Evolutionary conservation across 2,888 invertebrate species (phyloP).

Genomic region (Thumatha senex): DNA sequence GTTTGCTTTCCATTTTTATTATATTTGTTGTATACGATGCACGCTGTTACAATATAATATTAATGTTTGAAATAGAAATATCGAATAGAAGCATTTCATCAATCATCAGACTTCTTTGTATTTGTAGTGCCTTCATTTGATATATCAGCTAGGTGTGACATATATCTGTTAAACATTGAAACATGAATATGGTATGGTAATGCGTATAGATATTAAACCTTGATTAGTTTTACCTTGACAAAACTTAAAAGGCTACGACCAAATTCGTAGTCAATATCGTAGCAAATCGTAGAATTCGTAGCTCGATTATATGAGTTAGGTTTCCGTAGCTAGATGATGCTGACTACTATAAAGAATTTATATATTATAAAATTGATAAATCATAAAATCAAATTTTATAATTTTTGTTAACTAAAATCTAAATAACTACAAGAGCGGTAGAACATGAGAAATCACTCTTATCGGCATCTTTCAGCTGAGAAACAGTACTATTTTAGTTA

Average conservation of each 20-base stretch:
- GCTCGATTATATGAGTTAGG: neutral
- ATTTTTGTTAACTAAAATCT: too few relatives aligned
- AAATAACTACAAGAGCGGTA: too few relatives aligned
- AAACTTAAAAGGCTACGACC: neutral
- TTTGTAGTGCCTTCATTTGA: slow-evolving; percentile 11
- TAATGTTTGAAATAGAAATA: slow-evolving; percentile 57
- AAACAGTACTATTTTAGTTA: too few relatives aligned
- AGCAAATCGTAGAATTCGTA: slow-evolving; percentile 2
- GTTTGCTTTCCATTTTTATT: slow-evolving; percentile 78
- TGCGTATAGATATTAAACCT: too few relatives aligned
- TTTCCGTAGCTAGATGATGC: too few relatives aligned
- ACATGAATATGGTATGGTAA: too few relatives aligned
- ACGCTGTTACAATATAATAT: slow-evolving; percentile 56
- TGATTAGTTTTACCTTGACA: neutral
- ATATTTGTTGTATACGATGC: slow-evolving; percentile 59
- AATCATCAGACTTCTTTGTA: slow-evolving; percentile 44
- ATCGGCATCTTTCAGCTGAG: too few relatives aligned
- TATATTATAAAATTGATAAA: too few relatives aligned
- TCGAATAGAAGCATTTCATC: slow-evolving; percentile 57
- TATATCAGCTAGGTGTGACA: neutral
- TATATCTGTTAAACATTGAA: neutral
- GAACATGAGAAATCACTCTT: too few relatives aligned
- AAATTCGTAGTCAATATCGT: slow-evolving; percentile 1
- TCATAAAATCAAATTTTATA: too few relatives aligned
- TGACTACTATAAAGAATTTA: too few relatives aligned